These are phyloP conservation scores for Drosophila sulfurigaster DNA, from an alignment of 1,140 invertebrate species.

Conservation along the genomic window DNA sequence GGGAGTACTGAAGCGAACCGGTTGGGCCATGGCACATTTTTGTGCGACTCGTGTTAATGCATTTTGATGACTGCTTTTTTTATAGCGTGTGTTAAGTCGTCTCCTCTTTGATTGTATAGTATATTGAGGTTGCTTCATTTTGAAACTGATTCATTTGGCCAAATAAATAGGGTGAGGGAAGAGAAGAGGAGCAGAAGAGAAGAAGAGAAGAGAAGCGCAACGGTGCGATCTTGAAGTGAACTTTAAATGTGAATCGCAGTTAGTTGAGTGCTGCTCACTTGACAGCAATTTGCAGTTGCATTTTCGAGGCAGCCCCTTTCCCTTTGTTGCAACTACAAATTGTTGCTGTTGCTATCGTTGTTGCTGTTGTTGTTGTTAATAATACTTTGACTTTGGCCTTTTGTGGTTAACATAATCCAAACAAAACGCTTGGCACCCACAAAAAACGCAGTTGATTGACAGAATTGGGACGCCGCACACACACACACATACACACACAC, in stretches of 20 bases:
- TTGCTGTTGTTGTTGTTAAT: slow-evolving; percentile 53
- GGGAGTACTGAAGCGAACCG: slow-evolving; percentile 23
- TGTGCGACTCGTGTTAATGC: slow-evolving; percentile 9
- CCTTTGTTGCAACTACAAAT: not conserved
- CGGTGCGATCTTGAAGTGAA: too few species aligned
- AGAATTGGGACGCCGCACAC: slow-evolving; percentile 72
- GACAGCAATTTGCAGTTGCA: slow-evolving; percentile 69
- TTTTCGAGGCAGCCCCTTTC: slow-evolving; percentile 6
- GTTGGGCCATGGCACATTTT: slow-evolving; percentile 25
- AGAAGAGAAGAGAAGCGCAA: too few species aligned
- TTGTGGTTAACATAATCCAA: slow-evolving; percentile 80
- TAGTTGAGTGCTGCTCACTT: not conserved
- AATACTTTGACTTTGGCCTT: slow-evolving; percentile 82
- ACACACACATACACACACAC: slow-evolving; percentile 46
- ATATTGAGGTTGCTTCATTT: not conserved
- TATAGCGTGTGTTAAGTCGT: slow-evolving; percentile 14
- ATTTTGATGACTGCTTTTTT: slow-evolving; percentile 32
- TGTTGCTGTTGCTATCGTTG: slow-evolving; percentile 17
- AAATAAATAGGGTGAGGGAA: not conserved
- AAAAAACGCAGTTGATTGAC: slow-evolving; percentile 81
- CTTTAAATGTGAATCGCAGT: not conserved
- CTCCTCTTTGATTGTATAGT: not conserved
- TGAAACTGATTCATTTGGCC: slow-evolving; percentile 26
- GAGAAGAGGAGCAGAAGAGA: too few species aligned
- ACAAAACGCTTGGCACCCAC: slow-evolving; percentile 82